A percentile compares a stretch with the other conserved stretches of the same genome.
These are phyloP conservation scores for Cosmia trapezina DNA, from an alignment of 2,888 invertebrate species.

Conservation along the genomic window DNA sequence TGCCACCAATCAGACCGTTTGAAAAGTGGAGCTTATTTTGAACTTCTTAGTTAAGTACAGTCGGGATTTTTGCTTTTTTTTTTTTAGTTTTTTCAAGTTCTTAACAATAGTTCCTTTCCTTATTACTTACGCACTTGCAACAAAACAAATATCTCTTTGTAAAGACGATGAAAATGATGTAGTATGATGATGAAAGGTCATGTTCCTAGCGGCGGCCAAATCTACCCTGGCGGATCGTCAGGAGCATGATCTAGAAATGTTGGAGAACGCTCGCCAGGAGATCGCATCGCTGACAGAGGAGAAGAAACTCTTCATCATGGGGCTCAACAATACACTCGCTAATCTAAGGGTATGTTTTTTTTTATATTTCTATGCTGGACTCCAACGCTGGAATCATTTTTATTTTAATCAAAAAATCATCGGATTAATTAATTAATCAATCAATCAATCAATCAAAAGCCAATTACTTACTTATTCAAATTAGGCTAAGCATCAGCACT, in stretches of 20 bases:
- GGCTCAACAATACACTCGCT: constrained; percentile 91
- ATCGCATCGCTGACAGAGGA: constrained; percentile 91
- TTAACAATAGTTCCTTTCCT: too few species aligned
- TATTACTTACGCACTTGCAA: too few species aligned
- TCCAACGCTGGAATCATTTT: too few species aligned
- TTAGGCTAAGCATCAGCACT: too few species aligned
- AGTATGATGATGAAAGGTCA: background rate
- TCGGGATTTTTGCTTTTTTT: background rate
- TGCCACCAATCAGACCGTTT: background rate
- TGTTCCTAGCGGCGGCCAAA: constrained; percentile 86
- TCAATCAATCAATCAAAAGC: too few species aligned
- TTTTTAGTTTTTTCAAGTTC: background rate
- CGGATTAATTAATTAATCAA: too few species aligned
- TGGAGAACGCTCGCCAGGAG: constrained; percentile 91
- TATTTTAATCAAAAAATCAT: too few species aligned
- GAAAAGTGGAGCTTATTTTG: background rate
- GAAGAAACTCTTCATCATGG: constrained; percentile 91
- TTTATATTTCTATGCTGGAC: too few species aligned
- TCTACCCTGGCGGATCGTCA: constrained; percentile 89
- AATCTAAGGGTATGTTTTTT: constrained; percentile 82
- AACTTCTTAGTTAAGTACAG: background rate
- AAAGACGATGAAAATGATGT: background rate
- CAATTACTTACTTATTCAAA: background rate
- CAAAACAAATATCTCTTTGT: background rate
- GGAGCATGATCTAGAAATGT: constrained; percentile 88